Evolutionary conservation across 2,113 vertebrate species (phyloP).

Genomic region (Pseudorectes ferrugineus): DNA sequence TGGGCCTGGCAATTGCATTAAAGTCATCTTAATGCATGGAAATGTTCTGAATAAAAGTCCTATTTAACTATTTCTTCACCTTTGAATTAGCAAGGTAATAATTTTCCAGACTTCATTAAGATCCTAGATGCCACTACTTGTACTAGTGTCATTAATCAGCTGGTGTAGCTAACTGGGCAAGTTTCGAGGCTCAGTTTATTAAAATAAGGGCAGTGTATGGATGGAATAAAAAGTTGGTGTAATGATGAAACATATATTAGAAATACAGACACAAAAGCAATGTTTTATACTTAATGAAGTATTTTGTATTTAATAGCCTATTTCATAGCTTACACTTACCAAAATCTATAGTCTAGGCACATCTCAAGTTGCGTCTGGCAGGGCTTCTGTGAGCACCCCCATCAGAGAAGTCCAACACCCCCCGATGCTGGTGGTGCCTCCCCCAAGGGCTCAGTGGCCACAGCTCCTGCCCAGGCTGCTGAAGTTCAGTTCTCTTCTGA

Average conservation of each 20-base stretch:
- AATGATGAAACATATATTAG: background rate
- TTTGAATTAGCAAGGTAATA: background rate
- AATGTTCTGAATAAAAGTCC: background rate
- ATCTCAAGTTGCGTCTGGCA: background rate
- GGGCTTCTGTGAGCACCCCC: fast-evolving
- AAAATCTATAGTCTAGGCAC: background rate
- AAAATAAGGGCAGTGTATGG: background rate
- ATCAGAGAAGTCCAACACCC: background rate
- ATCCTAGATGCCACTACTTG: background rate
- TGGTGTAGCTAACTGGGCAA: background rate
- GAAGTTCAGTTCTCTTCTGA: background rate
- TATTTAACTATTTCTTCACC: background rate
- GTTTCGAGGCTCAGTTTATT: background rate
- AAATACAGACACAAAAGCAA: background rate
- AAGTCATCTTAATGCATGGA: background rate
- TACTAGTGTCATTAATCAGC: background rate
- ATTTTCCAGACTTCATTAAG: background rate
- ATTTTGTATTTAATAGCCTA: background rate
- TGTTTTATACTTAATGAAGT: background rate
- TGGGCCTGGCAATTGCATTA: background rate
- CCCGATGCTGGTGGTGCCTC: fast-evolving
- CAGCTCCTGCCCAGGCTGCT: background rate
- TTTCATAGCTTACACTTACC: background rate
- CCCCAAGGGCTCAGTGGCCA: background rate
- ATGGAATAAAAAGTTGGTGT: background rate